Evolutionary conservation across 2,888 invertebrate genomes (phyloP), one percentile per base, ranked within the genome.

Genomic region (Crepidodera aurea): DNA sequence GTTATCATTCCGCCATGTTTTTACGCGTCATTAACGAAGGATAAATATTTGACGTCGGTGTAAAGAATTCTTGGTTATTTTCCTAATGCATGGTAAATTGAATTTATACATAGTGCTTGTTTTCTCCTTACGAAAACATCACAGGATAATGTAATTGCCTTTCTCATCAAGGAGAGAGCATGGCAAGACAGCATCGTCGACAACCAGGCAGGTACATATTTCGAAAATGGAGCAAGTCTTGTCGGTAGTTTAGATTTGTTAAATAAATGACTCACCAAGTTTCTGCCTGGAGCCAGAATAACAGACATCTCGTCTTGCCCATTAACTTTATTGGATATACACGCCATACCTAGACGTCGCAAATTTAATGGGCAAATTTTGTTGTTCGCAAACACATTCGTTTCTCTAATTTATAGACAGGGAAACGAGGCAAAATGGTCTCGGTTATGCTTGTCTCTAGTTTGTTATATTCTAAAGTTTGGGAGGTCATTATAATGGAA

Each of bases 261-360:
- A 48, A 65, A 67, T 65, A 67, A 64, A 65, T 53, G 61, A 61
- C 62, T 69, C 60, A 54, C 59, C 58, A 60, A 64, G 64, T 61
- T 66, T 66, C 59, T 40, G 51, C 51, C 64, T 53, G 60, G 66
- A 62, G 56, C 65, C 59, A 58, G 66, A 62, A 64, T 64, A 65
- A 65, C 65, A 65, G 64, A 65, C 66, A 64, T 67, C 66, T 63
- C 73, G 71, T 71, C 67, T 67, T 65, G 69, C 70, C 73, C 73
- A 73, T 73, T 74, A 73, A 67, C 66, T 67, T 75, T 73, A 73
- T 75, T 75, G 71, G 71, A 72, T 73, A 73, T 72, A 68, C 67
- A 69, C 68, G 32, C 50, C 27, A 62, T 51, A 62, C 54, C 40
- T 51, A 51, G 57, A 51, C 56, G 57, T 57, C 46, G 42, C 16